Percentiles rank a stretch among this genome's conserved stretches.
phyloP scores from a whole-genome alignment of 2,888 invertebrate genomes.

The Lasiommata megera region DNA sequence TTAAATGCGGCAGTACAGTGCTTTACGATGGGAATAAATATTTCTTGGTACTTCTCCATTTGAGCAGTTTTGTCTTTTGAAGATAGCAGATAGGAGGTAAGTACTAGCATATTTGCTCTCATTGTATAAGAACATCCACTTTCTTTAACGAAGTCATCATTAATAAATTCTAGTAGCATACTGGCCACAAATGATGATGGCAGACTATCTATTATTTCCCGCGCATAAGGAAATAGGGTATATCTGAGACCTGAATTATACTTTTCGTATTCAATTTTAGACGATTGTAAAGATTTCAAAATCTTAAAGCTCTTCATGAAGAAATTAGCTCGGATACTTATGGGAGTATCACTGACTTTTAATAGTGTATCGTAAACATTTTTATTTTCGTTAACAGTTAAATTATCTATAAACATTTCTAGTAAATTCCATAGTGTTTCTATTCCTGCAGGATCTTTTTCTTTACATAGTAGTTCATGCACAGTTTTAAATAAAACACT shows the following conservation, averaged over 20 bases:
- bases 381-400: constrained; percentile 54
- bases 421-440: constrained; percentile 48
- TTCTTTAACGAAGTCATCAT: constrained; percentile 39
- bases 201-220: constrained; percentile 47
- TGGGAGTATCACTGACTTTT: constrained; percentile 43
- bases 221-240: constrained; percentile 39
- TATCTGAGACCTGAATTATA: constrained; percentile 33
- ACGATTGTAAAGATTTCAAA: constrained; percentile 41
- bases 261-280: constrained; percentile 34
- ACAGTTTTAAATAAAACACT: constrained; percentile 54
- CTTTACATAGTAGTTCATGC: constrained; percentile 47
- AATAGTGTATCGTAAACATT: constrained; percentile 48
- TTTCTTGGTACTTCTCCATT: constrained; percentile 44
- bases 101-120: constrained; percentile 37
- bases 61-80: constrained; percentile 45
- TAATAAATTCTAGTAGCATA: constrained; percentile 45
- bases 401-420: constrained; percentile 51
- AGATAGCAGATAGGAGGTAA: constrained; percentile 49
- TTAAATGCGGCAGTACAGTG: constrained; percentile 43
- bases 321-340: constrained; percentile 44
- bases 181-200: constrained; percentile 44
- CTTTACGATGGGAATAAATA: constrained; percentile 47
- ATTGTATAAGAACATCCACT: constrained; percentile 15
- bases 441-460: constrained; percentile 43
- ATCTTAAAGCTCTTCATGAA: constrained; percentile 52